A percentile compares a stretch with the other conserved stretches of the same genome.
Evolutionary conservation across 2,888 invertebrate genomes (phyloP).

Genomic region (Coleophora deauratella): DNA sequence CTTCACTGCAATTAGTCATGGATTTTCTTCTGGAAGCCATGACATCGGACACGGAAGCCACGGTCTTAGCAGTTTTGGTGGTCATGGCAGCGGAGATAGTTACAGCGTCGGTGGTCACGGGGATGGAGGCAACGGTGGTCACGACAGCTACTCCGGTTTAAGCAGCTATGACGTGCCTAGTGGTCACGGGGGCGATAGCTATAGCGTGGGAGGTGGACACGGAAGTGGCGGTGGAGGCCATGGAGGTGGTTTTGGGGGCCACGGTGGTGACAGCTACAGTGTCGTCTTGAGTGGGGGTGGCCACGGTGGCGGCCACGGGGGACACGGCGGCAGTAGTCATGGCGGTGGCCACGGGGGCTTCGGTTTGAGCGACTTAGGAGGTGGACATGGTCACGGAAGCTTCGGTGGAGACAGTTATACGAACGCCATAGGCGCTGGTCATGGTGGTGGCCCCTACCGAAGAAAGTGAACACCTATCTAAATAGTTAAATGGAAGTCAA

Average conservation of each 20-base stretch:
- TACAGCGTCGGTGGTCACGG: conserved; percentile 15
- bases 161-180: conserved; percentile 19
- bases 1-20: conserved; percentile 5
- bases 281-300: conserved; percentile 24
- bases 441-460: conserved; percentile 65
- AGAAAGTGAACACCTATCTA: conserved; percentile 29
- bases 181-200: conserved; percentile 17
- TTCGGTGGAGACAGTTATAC: conserved; percentile 57
- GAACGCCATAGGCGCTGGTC: conserved; percentile 55
- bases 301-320: conserved; percentile 33
- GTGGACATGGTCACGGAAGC: conserved; percentile 29
- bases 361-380: conserved; percentile 27
- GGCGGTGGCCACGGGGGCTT: conserved; percentile 26
- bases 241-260: conserved; percentile 20
- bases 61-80: conserved; percentile 15
- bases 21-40: conserved; percentile 18
- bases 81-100: conserved; percentile 19
- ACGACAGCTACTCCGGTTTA: conserved; percentile 12
- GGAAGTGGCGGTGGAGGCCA: conserved; percentile 21
- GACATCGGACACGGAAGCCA: conserved; percentile 16
- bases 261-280: conserved; percentile 27
- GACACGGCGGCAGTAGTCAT: conserved; percentile 26
- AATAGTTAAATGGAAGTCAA: conserved; percentile 27
- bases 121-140: conserved; percentile 20
- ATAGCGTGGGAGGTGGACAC: conserved; percentile 20